phyloP scores from a whole-genome alignment of 1,140 invertebrate genomes.

The Ceratoteleas bidentatus region DNA sequence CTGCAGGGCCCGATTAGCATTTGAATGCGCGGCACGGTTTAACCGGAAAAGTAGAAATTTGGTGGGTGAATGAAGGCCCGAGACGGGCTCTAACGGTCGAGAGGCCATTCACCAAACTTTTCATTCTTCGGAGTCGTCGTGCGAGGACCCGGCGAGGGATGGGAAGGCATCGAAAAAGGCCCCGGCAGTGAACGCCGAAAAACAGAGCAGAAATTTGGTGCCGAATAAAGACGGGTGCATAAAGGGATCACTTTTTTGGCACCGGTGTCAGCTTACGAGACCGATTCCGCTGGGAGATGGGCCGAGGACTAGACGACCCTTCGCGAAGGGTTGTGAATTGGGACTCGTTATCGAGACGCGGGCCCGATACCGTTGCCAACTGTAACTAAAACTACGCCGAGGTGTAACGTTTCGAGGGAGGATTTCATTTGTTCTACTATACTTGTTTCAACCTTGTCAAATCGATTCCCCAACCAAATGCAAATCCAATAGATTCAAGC shows the following conservation, averaged over 20 bases:
- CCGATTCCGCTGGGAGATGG: constrained; percentile 31
- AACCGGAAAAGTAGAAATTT: constrained; percentile 38
- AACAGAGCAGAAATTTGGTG: constrained; percentile 57
- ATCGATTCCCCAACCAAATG: too few species aligned
- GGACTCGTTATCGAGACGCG: constrained; percentile 10
- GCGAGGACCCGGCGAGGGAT: constrained; percentile 48
- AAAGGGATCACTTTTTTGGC: constrained; percentile 56
- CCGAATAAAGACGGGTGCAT: constrained; percentile 53
- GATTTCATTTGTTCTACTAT: neutral
- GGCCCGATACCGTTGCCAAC: too few species aligned
- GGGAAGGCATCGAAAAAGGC: constrained; percentile 34
- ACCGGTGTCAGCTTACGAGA: constrained; percentile 56
- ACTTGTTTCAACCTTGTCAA: too few species aligned
- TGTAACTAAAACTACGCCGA: too few species aligned
- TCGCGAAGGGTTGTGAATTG: constrained; percentile 45
- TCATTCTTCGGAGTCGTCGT: constrained; percentile 21
- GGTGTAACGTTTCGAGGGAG: neutral
- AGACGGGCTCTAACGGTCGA: constrained; percentile 23
- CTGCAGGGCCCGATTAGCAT: constrained; percentile 40
- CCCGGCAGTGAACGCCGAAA: constrained; percentile 33
- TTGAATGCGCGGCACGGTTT: constrained; percentile 24
- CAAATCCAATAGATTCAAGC: too few species aligned
- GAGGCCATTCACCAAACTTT: constrained; percentile 36
- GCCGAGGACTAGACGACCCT: constrained; percentile 42
- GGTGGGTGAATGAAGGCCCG: constrained; percentile 28